phyloP scores from a whole-genome alignment of 2,113 vertebrate species.

The Strix aluco region DNA sequence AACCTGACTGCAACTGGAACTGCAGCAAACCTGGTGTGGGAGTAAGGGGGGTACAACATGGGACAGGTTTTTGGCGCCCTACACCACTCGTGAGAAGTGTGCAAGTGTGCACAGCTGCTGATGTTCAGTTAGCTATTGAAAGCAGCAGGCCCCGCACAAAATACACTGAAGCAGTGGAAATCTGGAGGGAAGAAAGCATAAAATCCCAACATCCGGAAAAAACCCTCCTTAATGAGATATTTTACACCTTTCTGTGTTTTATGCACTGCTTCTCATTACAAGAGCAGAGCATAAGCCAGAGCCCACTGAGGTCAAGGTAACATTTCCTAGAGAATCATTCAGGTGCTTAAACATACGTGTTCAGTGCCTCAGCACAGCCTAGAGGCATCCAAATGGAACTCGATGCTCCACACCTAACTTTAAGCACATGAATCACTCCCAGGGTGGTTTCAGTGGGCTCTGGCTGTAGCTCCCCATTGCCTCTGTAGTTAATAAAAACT shows the following conservation, averaged over 20 bases:
- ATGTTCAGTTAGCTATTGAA: background rate
- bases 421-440: background rate
- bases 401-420: background rate
- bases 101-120: background rate
- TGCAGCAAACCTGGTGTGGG: background rate
- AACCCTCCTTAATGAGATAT: background rate
- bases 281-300: background rate
- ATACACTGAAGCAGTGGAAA: background rate
- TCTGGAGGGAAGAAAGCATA: background rate
- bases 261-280: background rate
- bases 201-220: background rate
- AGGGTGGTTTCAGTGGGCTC: background rate
- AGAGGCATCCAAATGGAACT: background rate
- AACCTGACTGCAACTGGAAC: background rate
- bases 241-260: background rate
- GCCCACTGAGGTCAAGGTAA: background rate
- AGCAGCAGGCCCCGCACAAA: background rate
- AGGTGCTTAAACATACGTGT: background rate
- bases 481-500: background rate
- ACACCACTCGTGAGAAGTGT: rapidly evolving
- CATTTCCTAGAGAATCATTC: background rate
- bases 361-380: background rate
- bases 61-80: too few relatives aligned
- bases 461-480: background rate
- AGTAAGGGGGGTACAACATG: too few relatives aligned